Conservation (phyloP, 2,888 invertebrate genomes). For the Apamea epomidion region DNA sequence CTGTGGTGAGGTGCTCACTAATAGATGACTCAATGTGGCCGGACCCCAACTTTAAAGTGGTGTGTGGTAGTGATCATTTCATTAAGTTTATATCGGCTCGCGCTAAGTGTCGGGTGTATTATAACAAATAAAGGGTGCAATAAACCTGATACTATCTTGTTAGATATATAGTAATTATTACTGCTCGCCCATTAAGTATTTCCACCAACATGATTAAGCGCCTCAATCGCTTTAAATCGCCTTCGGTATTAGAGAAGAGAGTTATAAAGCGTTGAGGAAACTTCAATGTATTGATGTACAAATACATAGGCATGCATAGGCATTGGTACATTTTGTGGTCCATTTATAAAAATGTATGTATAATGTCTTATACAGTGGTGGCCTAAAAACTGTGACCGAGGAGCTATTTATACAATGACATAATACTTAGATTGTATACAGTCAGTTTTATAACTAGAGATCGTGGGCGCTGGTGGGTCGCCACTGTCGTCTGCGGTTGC, state of each 20-base stretch:
- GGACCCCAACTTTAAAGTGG: neutral
- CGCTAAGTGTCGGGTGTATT: neutral
- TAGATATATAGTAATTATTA: neutral
- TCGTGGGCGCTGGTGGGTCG: slow-evolving; percentile 19
- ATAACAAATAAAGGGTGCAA: neutral
- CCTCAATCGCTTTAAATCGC: neutral
- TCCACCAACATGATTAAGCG: neutral
- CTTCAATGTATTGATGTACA: neutral
- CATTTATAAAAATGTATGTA: neutral
- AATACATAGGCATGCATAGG: no score
- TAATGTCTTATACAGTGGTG: neutral
- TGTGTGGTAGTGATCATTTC: neutral
- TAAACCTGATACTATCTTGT: neutral
- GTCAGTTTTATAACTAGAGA: neutral
- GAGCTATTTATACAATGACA: neutral
- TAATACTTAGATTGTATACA: neutral
- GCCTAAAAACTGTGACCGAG: neutral
- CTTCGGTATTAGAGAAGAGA: neutral
- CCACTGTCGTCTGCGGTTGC: slow-evolving; percentile 26
- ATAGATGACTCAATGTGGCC: slow-evolving; percentile 16
- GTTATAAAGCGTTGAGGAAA: neutral
- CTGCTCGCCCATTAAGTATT: neutral
- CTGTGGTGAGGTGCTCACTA: slow-evolving; percentile 11
- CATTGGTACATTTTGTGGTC: neutral
- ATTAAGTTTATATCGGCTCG: neutral